These are phyloP conservation scores for Holothuria scabra DNA, from an alignment of 53 echinoderm and acorn worm genomes.

Conservation along the genomic window DNA sequence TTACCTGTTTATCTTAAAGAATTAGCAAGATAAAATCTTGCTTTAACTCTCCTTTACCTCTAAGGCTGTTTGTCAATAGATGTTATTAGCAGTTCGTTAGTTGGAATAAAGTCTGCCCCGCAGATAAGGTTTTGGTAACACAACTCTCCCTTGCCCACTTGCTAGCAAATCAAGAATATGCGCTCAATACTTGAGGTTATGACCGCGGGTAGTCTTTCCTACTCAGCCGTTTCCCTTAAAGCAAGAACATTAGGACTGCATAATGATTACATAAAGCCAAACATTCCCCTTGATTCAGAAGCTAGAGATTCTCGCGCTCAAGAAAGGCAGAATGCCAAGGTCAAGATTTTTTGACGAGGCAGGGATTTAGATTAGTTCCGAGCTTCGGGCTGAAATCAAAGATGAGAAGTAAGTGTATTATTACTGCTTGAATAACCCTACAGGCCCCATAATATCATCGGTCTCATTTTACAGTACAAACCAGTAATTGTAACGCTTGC, in stretches of 20 bases:
- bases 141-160: slow-evolving; percentile 37
- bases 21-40: slow-evolving; percentile 40
- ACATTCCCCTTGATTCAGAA: slow-evolving; percentile 26
- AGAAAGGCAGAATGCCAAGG: slow-evolving; percentile 40
- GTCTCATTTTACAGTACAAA: slow-evolving; percentile 22
- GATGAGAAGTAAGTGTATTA: slow-evolving; percentile 37
- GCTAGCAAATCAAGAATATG: slow-evolving; percentile 16
- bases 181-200: slow-evolving; percentile 39
- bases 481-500: slow-evolving; percentile 24
- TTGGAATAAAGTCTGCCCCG: slow-evolving; percentile 49
- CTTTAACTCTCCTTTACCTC: slow-evolving; percentile 11
- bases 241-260: slow-evolving; percentile 46
- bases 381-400: slow-evolving; percentile 39
- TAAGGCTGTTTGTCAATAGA: slow-evolving; percentile 44
- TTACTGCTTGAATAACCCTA: slow-evolving; percentile 12
- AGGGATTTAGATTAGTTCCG: slow-evolving; percentile 42
- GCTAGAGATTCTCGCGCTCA: slow-evolving; percentile 2
- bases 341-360: slow-evolving; percentile 33
- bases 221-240: slow-evolving; percentile 34
- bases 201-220: slow-evolving; percentile 46
- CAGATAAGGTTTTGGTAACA: slow-evolving; percentile 35
- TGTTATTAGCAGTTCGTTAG: slow-evolving; percentile 39
- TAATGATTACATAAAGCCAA: slow-evolving; percentile 27
- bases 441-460: slow-evolving; percentile 7
- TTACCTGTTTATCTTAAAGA: slow-evolving; percentile 39